A percentile compares a stretch with the other conserved stretches of the same genome.
Conservation (phyloP, 2,888 invertebrate genomes). For the Agrilus cyanescens region DNA sequence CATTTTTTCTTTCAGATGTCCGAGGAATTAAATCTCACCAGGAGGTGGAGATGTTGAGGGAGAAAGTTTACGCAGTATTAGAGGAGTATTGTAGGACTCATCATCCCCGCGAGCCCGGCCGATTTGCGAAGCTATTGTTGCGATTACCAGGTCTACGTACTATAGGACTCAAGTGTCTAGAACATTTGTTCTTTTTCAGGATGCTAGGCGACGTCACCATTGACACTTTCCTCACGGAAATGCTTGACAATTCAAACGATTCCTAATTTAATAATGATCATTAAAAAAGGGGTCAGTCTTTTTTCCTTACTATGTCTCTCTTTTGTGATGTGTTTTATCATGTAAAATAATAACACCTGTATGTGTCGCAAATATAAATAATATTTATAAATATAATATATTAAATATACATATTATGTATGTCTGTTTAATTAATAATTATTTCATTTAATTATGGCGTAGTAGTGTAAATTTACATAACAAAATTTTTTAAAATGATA, state of each 20-base stretch:
- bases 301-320: too few species aligned
- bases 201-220: constrained; percentile 79
- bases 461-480: too few species aligned
- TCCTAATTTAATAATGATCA: constrained; percentile 21
- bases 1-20: constrained; percentile 39
- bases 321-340: too few species aligned
- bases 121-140: constrained; percentile 88
- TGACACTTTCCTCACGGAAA: constrained; percentile 72
- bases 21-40: constrained; percentile 74
- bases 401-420: too few species aligned
- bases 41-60: constrained; percentile 77
- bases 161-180: constrained; percentile 87
- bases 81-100: constrained; percentile 88
- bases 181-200: constrained; percentile 90
- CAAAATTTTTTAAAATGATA: too few species aligned
- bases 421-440: too few species aligned
- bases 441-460: too few species aligned
- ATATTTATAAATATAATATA: too few species aligned
- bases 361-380: too few species aligned
- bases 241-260: constrained; percentile 56
- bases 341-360: too few species aligned
- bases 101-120: constrained; percentile 83
- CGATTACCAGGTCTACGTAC: constrained; percentile 82
- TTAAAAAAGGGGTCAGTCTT: too few species aligned
- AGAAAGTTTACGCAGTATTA: constrained; percentile 89